Percentiles rank a stretch among this genome's conserved stretches.
Conservation (phyloP, 2,113 vertebrate genomes). For the Pagrus major region DNA sequence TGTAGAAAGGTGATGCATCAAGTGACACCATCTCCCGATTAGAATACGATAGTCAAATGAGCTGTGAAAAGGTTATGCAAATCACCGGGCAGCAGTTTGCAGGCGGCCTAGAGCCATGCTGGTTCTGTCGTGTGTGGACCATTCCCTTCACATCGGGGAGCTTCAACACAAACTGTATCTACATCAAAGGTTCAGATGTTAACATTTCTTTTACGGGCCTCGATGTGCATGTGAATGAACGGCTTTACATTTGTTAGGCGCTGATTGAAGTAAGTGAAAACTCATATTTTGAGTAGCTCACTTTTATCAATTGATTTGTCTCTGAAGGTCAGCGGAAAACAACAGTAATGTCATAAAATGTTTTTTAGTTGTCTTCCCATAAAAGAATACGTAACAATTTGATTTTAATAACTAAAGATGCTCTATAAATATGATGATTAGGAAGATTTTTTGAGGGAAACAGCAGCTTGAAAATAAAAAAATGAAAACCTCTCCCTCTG, state of each 20-base stretch:
- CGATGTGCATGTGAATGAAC: constrained; percentile 21
- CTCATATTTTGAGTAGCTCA: constrained; percentile 15
- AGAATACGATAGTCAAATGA: constrained; percentile 56
- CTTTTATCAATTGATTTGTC: neutral
- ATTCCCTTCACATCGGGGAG: neutral
- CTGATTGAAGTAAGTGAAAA: constrained; percentile 22
- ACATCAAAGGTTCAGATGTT: constrained; percentile 6
- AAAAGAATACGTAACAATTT: neutral
- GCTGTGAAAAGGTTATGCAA: constrained; percentile 63
- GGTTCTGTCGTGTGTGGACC: constrained; percentile 28
- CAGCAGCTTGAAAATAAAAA: neutral
- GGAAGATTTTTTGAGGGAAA: constrained; percentile 19
- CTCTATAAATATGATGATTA: constrained; percentile 20
- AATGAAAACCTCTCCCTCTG: constrained; percentile 2
- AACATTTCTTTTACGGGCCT: neutral
- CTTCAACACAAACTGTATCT: constrained; percentile 2
- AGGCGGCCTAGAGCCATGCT: constrained; percentile 6
- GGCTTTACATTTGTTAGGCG: constrained; percentile 2
- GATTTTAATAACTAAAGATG: constrained; percentile 34
- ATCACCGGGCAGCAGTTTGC: constrained; percentile 39
- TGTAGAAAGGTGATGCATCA: constrained; percentile 47
- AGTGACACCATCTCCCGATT: constrained; percentile 46
- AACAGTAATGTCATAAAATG: constrained; percentile 11
- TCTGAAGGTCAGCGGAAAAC: constrained; percentile 21
- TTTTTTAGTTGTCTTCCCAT: constrained; percentile 6